Evolutionary conservation across 30 jellyfish, hydroid and myxozoan species (phyloP).

Genomic region (Clytia hemisphaerica): DNA sequence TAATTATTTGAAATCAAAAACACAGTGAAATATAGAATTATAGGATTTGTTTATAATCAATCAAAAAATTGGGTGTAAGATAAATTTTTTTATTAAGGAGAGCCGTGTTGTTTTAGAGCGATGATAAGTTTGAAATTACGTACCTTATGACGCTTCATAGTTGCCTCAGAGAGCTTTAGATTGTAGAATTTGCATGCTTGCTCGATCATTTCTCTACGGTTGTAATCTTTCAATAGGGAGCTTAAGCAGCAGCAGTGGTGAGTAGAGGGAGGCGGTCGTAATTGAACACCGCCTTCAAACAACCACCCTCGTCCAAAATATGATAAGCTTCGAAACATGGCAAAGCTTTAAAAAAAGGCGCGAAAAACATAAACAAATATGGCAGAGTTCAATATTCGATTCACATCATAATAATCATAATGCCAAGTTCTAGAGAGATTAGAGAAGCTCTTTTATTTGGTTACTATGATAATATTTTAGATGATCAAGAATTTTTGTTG

Average conservation of each 20-base stretch:
- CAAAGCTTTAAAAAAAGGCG: background rate
- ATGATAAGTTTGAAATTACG: too few relatives aligned
- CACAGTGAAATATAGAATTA: too few relatives aligned
- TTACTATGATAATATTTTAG: background rate
- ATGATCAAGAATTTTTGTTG: constrained; percentile 13
- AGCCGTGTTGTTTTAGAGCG: too few relatives aligned
- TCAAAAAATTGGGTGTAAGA: too few relatives aligned
- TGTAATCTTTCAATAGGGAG: too few relatives aligned
- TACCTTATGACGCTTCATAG: too few relatives aligned
- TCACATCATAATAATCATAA: background rate
- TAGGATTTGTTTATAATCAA: too few relatives aligned
- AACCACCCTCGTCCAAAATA: background rate
- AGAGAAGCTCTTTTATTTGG: constrained; percentile 20
- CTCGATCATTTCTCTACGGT: too few relatives aligned
- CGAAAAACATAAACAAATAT: constrained; percentile 7
- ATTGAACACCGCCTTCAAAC: background rate
- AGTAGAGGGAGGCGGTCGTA: background rate
- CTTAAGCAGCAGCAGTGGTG: constrained; percentile 22
- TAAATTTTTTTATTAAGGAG: too few relatives aligned
- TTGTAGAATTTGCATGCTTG: too few relatives aligned
- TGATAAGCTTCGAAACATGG: constrained; percentile 12
- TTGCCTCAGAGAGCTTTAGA: too few relatives aligned
- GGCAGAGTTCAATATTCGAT: constrained; percentile 4
- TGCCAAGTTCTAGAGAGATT: constrained; percentile 14
- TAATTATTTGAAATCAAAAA: too few relatives aligned